Conservation (phyloP, 2,113 vertebrate genomes). For the Emydura subglobosa region DNA sequence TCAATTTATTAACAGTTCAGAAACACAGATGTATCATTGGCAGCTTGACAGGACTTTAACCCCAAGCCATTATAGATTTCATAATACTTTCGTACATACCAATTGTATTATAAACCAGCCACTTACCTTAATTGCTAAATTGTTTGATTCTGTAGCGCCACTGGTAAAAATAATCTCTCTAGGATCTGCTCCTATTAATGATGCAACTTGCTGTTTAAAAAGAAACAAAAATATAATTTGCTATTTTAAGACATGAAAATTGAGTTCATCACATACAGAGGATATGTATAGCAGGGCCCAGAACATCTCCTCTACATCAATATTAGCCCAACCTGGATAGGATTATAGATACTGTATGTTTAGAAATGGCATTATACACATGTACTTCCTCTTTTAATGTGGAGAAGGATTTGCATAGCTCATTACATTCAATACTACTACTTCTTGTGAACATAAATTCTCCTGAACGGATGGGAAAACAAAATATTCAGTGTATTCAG, state of each 20-base stretch:
- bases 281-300: background rate
- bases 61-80: background rate
- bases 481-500: background rate
- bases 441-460: background rate
- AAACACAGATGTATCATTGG: background rate
- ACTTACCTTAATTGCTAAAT: constrained; percentile 95
- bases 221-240: background rate
- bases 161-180: constrained; percentile 98
- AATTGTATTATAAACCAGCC: background rate
- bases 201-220: constrained; percentile 90
- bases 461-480: background rate
- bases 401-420: background rate
- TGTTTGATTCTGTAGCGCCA: constrained; percentile 98
- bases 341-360: background rate
- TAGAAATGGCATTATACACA: background rate
- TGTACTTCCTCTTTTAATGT: background rate
- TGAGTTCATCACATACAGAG: background rate
- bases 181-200: constrained; percentile 92
- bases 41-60: background rate
- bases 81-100: background rate
- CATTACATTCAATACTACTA: background rate
- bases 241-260: background rate
- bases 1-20: background rate
- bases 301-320: fast-evolving
- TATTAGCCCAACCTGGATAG: fast-evolving